Evolutionary conservation across 2,113 vertebrate genomes (phyloP).

Genomic region (Mus musculus): DNA sequence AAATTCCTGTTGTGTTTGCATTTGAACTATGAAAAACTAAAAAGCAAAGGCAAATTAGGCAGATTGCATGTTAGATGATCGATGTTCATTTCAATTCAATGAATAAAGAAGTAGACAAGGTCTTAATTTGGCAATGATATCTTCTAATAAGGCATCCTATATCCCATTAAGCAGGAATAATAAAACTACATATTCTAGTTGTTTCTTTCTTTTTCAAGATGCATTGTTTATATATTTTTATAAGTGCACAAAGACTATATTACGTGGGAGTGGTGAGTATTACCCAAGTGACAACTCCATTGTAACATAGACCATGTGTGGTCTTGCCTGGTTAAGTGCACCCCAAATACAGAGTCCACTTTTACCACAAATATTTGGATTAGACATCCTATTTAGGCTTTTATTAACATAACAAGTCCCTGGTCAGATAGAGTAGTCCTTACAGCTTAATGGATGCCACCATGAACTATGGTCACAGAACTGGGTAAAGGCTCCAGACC

Average conservation of each 20-base stretch:
- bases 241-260: constrained; percentile 55
- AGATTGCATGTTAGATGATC: constrained; percentile 41
- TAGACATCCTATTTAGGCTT: constrained; percentile 17
- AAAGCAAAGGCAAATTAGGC: constrained; percentile 24
- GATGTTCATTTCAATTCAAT: constrained; percentile 71
- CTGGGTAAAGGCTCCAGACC: background rate
- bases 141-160: background rate
- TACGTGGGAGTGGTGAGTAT: constrained; percentile 52
- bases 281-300: constrained; percentile 53
- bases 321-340: constrained; percentile 33
- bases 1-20: background rate
- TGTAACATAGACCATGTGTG: background rate
- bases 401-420: background rate
- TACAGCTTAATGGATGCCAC: background rate
- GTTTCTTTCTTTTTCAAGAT: background rate
- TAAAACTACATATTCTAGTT: constrained; percentile 45
- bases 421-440: constrained; percentile 17
- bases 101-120: constrained; percentile 60
- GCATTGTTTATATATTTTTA: constrained; percentile 52
- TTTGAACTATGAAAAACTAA: constrained; percentile 58
- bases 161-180: background rate
- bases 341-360: background rate
- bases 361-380: constrained; percentile 62
- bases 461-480: background rate
- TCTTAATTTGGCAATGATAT: constrained; percentile 63